phyloP scores from a whole-genome alignment of 1,140 invertebrate species.

The Chironomus tepperi region DNA sequence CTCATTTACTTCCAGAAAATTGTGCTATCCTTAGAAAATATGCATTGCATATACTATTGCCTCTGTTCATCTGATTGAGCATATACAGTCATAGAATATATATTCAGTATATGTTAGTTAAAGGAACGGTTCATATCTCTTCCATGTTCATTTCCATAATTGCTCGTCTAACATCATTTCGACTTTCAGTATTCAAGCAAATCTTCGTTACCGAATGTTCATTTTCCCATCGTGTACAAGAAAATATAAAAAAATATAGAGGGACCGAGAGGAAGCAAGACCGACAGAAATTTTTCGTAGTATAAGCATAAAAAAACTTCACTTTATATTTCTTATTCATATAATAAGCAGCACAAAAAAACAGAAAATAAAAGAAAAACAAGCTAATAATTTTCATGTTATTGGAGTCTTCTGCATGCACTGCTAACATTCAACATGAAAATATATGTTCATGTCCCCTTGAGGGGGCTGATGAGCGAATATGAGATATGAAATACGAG shows the following conservation, averaged over 20 bases:
- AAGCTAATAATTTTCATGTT: constrained; percentile 9
- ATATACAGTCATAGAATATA: not conserved
- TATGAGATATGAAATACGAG: not conserved
- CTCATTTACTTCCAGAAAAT: too few relatives aligned
- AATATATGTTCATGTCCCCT: not conserved
- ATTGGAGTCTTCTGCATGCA: not conserved
- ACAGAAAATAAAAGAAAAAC: not conserved
- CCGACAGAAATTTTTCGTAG: too few relatives aligned
- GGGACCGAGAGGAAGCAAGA: too few relatives aligned
- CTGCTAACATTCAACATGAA: not conserved
- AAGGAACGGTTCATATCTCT: constrained; percentile 2
- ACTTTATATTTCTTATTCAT: too few relatives aligned
- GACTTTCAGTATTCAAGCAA: not conserved
- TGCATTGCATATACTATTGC: too few relatives aligned
- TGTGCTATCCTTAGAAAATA: too few relatives aligned
- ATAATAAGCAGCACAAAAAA: not conserved
- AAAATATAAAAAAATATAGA: not conserved
- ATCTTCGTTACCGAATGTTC: not conserved
- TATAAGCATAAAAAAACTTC: too few relatives aligned
- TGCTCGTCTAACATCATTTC: constrained; percentile 12
- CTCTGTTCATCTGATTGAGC: not conserved
- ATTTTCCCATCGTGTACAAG: not conserved
- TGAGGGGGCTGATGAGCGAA: too few relatives aligned
- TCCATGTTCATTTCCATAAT: constrained; percentile 13
- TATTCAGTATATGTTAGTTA: not conserved